Percentiles rank a stretch among this genome's conserved stretches.
phyloP scores from a whole-genome alignment of 2,888 invertebrate genomes.

The Neocrepidodera transversa region DNA sequence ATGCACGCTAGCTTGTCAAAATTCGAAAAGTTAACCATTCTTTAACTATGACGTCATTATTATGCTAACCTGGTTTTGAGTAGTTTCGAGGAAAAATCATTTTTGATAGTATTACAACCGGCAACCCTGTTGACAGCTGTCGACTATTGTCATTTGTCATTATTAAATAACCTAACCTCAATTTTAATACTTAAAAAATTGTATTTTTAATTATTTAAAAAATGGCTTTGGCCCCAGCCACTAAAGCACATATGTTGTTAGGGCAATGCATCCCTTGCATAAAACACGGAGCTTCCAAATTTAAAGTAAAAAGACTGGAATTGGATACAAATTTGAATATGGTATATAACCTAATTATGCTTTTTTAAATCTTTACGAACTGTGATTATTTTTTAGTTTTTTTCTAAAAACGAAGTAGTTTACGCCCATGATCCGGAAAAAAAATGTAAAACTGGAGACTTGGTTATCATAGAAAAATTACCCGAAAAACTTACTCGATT shows the following conservation, averaged over 20 bases:
- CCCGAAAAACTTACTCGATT: slow-evolving; percentile 76
- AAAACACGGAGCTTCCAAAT: slow-evolving; percentile 80
- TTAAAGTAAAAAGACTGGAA: slow-evolving; percentile 76
- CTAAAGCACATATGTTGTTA: slow-evolving; percentile 66
- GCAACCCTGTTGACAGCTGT: too few species aligned
- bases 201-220: neutral
- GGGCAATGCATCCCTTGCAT: slow-evolving; percentile 82
- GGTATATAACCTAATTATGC: slow-evolving; percentile 63
- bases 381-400: slow-evolving; percentile 73
- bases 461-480: slow-evolving; percentile 78
- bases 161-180: too few species aligned
- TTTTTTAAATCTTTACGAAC: too few species aligned
- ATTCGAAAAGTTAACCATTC: too few species aligned
- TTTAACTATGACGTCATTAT: too few species aligned
- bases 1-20: too few species aligned
- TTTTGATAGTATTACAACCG: too few species aligned
- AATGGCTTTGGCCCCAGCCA: slow-evolving; percentile 59
- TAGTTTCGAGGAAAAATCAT: too few species aligned
- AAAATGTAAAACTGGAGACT: slow-evolving; percentile 81
- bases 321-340: slow-evolving; percentile 78
- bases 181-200: too few species aligned
- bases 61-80: too few species aligned
- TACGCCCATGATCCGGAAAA: slow-evolving; percentile 83
- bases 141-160: too few species aligned
- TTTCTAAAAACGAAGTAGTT: slow-evolving; percentile 73